A percentile compares a stretch with the other conserved stretches of the same genome.
Evolutionary conservation across 2,888 invertebrate species (phyloP).

Genomic region (Griposia aprilina): DNA sequence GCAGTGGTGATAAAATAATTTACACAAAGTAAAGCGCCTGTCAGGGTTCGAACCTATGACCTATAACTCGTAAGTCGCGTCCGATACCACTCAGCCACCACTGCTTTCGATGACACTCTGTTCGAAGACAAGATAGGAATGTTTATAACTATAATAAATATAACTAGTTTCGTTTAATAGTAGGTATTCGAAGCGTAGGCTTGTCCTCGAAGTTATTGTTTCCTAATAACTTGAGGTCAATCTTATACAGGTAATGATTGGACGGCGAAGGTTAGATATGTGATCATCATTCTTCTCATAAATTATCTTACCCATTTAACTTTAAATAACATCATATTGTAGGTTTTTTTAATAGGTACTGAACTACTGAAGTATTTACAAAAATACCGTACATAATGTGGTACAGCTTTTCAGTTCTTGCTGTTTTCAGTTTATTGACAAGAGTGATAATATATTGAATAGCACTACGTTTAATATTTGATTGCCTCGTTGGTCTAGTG

Average conservation of each 20-base stretch:
- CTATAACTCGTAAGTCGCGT: too few relatives aligned
- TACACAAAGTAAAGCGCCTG: too few relatives aligned
- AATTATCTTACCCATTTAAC: neutral
- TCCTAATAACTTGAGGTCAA: constrained; percentile 24
- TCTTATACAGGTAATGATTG: neutral
- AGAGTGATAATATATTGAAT: too few relatives aligned
- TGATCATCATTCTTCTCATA: neutral
- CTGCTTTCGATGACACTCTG: too few relatives aligned
- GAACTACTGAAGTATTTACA: neutral
- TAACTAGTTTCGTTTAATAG: constrained; percentile 32
- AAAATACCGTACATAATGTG: too few relatives aligned
- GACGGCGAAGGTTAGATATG: constrained; percentile 7
- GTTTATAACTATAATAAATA: constrained; percentile 27
- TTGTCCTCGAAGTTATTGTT: constrained; percentile 36
- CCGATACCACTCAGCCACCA: too few relatives aligned
- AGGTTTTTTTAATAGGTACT: neutral
- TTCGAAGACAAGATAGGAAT: constrained; percentile 23
- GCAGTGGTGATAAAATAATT: too few relatives aligned
- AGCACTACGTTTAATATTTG: too few relatives aligned
- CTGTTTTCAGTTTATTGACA: too few relatives aligned
- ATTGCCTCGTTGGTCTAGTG: too few relatives aligned
- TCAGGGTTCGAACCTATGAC: too few relatives aligned
- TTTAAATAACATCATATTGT: neutral
- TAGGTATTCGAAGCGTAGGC: constrained; percentile 46
- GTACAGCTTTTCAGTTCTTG: too few relatives aligned